Percentiles rank a stretch among this genome's conserved stretches.
Conservation (phyloP, 2,888 invertebrate genomes). For the Keiferia lycopersicella region DNA sequence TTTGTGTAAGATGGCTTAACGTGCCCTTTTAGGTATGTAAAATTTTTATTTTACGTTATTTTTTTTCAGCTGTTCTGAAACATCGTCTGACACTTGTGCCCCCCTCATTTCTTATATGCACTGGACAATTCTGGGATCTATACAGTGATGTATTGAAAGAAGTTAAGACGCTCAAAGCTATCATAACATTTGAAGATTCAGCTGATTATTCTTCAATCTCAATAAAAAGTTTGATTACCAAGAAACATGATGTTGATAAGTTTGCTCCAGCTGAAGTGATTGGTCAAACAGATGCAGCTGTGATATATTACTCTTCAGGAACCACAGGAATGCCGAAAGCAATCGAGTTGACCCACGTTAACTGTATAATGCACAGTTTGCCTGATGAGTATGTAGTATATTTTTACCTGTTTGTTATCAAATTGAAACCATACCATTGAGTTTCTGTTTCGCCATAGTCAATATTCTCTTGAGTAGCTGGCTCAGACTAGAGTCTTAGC, state of each 20-base stretch:
- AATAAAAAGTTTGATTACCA: background rate
- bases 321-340: conserved; percentile 86
- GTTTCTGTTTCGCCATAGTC: background rate
- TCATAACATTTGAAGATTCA: conserved; percentile 46
- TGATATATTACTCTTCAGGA: conserved; percentile 85
- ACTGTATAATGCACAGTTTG: conserved; percentile 66
- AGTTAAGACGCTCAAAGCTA: conserved; percentile 47
- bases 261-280: conserved; percentile 73
- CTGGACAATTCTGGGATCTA: conserved; percentile 71
- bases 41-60: no score
- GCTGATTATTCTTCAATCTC: no score
- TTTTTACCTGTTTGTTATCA: no score
- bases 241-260: conserved; percentile 47
- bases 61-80: conserved; percentile 78
- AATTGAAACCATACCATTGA: no score
- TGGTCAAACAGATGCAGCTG: conserved; percentile 55
- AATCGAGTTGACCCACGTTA: conserved; percentile 83
- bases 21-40: no score
- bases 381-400: conserved; percentile 53
- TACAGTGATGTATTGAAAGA: conserved; percentile 50
- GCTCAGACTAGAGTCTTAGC: background rate
- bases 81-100: conserved; percentile 84
- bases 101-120: conserved; percentile 85
- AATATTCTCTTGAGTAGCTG: background rate
- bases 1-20: no score